A percentile compares a stretch with the other conserved stretches of the same genome.
Evolutionary conservation across 2,888 invertebrate genomes (phyloP).

Genomic region (Crioceris asparagi): DNA sequence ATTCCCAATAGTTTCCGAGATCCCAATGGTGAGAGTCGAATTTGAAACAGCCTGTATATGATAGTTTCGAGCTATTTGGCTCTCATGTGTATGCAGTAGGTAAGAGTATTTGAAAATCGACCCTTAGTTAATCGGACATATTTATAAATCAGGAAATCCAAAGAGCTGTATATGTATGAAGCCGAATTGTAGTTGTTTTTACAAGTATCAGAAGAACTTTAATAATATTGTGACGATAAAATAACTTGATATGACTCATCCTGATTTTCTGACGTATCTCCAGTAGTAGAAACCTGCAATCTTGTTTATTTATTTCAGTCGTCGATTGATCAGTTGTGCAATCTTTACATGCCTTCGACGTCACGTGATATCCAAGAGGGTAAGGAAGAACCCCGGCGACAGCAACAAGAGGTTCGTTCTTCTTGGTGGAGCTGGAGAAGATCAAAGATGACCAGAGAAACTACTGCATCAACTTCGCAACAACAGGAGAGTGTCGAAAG

Average conservation of each 20-base stretch:
- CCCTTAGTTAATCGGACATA: too few species aligned
- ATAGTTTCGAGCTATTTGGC: too few species aligned
- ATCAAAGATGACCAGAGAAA: slow-evolving; percentile 29
- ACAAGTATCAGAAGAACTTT: neutral
- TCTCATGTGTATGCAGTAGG: too few species aligned
- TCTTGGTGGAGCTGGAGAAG: slow-evolving; percentile 55
- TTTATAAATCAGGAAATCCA: too few species aligned
- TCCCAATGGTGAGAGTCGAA: too few species aligned
- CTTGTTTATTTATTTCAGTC: slow-evolving; percentile 16
- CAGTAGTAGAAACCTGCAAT: neutral
- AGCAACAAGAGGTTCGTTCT: slow-evolving; percentile 33
- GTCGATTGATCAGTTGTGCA: slow-evolving; percentile 36
- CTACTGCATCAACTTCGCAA: slow-evolving; percentile 26
- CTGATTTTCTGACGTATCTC: too few species aligned
- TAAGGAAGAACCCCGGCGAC: slow-evolving; percentile 13
- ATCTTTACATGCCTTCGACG: slow-evolving; percentile 31
- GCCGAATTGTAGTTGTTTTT: neutral
- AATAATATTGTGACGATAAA: neutral
- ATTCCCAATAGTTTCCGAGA: too few species aligned
- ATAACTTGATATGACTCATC: too few species aligned
- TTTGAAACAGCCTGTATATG: too few species aligned
- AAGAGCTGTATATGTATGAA: too few species aligned
- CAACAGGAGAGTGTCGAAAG: slow-evolving; percentile 12
- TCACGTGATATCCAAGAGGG: slow-evolving; percentile 2
- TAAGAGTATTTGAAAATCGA: too few species aligned